Percentiles rank a stretch among this genome's conserved stretches.
These are phyloP conservation scores for Boulengeromyrus knoepffleri DNA, from an alignment of 2,113 vertebrate species.

Conservation along the genomic window DNA sequence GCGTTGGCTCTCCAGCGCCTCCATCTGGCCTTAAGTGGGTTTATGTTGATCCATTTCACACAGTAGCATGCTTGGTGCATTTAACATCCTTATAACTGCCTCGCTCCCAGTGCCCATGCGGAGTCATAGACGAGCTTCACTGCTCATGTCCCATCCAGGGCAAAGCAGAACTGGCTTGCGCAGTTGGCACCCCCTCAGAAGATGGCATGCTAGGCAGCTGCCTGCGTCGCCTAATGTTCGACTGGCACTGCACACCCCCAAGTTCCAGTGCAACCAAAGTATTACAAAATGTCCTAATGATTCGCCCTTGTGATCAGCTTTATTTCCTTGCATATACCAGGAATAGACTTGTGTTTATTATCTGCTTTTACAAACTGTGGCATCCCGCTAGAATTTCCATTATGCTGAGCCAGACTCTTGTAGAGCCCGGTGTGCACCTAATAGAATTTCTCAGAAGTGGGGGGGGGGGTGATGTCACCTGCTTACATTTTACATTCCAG, in stretches of 20 bases:
- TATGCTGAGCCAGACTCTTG: background rate
- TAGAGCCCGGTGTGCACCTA: background rate
- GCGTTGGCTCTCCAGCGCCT: background rate
- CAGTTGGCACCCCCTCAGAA: background rate
- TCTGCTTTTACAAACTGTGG: background rate
- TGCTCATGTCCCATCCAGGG: background rate
- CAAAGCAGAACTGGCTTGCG: background rate
- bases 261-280: background rate
- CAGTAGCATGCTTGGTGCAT: background rate
- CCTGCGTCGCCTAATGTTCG: background rate
- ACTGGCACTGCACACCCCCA: background rate
- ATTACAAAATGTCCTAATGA: background rate
- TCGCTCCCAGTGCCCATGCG: background rate
- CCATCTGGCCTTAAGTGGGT: background rate
- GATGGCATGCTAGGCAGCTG: background rate
- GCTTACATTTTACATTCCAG: background rate
- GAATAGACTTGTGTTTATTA: background rate
- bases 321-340: background rate
- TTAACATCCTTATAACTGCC: background rate
- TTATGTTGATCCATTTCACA: background rate
- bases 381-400: background rate
- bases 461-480: background rate
- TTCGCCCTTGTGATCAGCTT: background rate
- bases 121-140: background rate
- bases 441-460: background rate